Conservation (phyloP, 2,797 vertebrate genomes). For the Coluber constrictor region DNA sequence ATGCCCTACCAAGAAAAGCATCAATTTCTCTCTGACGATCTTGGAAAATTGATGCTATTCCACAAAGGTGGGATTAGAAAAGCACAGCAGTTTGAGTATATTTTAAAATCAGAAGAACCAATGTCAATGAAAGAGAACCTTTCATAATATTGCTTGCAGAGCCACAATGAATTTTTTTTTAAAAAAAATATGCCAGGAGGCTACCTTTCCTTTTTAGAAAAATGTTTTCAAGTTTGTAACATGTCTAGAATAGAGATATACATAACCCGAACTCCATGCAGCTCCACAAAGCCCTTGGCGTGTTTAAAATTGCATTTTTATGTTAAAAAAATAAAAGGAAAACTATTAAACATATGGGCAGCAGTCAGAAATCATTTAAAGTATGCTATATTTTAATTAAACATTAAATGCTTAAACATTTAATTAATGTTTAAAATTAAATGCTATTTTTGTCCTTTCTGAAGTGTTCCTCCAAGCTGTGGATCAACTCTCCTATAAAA, state of each 20-base stretch:
- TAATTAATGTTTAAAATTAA: not conserved
- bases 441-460: not conserved
- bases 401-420: not conserved
- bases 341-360: not conserved
- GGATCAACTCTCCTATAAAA: not conserved
- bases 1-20: slow-evolving; percentile 19
- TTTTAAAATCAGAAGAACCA: not conserved
- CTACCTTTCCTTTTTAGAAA: not conserved
- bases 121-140: not conserved
- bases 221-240: not conserved
- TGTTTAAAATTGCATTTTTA: not conserved
- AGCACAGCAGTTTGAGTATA: fast-evolving
- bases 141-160: not conserved
- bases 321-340: not conserved
- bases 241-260: not conserved
- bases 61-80: not conserved
- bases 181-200: not conserved
- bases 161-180: too few species aligned
- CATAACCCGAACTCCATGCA: not conserved
- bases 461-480: not conserved
- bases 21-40: not conserved
- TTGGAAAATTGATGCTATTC: fast-evolving
- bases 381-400: not conserved
- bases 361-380: not conserved
- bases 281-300: not conserved